Conservation (phyloP, 2,113 vertebrate genomes). For the Pitta sordida region DNA sequence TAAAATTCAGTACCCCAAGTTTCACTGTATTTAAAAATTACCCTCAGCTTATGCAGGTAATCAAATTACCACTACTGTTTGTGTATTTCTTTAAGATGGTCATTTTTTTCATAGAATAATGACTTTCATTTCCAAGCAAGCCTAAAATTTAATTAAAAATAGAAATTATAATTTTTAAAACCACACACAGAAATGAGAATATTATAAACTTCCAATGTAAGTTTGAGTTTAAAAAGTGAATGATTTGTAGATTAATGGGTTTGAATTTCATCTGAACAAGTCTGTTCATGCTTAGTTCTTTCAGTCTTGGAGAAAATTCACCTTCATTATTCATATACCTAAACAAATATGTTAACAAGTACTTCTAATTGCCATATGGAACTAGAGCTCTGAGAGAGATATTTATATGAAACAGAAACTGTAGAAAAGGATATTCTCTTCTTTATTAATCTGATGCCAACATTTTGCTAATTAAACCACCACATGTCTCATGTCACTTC, state of each 20-base stretch:
- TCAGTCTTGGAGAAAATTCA: conserved; percentile 35
- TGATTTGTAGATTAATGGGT: neutral
- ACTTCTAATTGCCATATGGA: conserved; percentile 75
- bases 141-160: neutral
- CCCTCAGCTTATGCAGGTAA: neutral
- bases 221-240: neutral
- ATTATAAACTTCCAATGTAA: neutral
- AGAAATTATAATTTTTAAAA: neutral
- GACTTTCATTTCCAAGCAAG: neutral
- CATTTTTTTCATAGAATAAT: neutral
- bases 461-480: conserved; percentile 65
- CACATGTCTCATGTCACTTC: conserved; percentile 65
- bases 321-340: conserved; percentile 59
- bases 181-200: neutral
- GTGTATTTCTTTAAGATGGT: neutral
- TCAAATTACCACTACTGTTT: neutral
- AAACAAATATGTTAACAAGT: conserved; percentile 63
- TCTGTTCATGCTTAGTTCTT: neutral
- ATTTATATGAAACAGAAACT: conserved; percentile 72
- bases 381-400: conserved; percentile 58
- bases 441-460: conserved; percentile 69
- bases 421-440: conserved; percentile 67
- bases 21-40: neutral
- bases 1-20: neutral
- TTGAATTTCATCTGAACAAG: neutral